Conservation (phyloP, 2,888 invertebrate genomes). For the Hyposoter dolosus region DNA sequence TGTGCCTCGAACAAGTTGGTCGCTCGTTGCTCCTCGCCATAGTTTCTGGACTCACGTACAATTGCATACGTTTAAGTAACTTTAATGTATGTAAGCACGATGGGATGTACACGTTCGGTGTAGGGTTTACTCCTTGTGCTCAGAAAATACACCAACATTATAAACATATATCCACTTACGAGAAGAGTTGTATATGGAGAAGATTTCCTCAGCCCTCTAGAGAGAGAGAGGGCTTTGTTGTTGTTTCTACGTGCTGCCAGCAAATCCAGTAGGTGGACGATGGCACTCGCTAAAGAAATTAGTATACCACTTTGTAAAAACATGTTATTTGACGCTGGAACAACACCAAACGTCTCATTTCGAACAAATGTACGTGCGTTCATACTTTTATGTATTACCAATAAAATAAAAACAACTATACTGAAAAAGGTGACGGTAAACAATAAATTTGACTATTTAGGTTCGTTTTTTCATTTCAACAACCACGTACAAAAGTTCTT, state of each 20-base stretch:
- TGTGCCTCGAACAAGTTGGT: conserved; percentile 17
- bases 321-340: neutral
- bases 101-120: conserved; percentile 42
- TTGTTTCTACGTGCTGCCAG: conserved; percentile 41
- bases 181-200: conserved; percentile 37
- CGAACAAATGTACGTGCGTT: neutral
- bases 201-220: conserved; percentile 41
- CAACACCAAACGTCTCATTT: neutral
- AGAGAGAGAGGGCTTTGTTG: conserved; percentile 11
- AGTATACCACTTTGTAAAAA: neutral
- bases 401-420: neutral
- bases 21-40: neutral
- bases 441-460: neutral
- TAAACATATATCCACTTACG: neutral
- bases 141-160: conserved; percentile 4
- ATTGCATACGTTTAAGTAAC: conserved; percentile 50
- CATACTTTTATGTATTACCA: neutral
- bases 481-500: neutral
- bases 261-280: conserved; percentile 53
- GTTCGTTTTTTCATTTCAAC: neutral
- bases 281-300: conserved; percentile 19
- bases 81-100: conserved; percentile 59
- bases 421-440: neutral
- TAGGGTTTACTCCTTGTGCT: conserved; percentile 27
- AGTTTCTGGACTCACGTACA: conserved; percentile 17